Evolutionary conservation across 2,888 invertebrate species (phyloP).

Genomic region (Drosophila multiciliata): DNA sequence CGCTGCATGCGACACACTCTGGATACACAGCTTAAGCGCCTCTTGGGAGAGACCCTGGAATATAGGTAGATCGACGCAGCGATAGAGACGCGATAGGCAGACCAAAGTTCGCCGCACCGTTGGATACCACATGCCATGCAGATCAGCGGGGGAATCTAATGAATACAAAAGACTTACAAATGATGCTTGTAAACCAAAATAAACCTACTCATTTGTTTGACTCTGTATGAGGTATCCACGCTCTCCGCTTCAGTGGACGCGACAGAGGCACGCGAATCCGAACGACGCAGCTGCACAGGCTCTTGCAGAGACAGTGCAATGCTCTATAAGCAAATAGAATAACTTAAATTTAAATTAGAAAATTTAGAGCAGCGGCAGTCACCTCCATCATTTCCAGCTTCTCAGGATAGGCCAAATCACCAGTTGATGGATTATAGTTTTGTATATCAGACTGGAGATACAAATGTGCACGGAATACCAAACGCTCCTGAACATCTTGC

Average conservation of each 20-base stretch:
- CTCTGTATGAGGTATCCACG: slow-evolving; percentile 84
- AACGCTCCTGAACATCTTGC: slow-evolving; percentile 97
- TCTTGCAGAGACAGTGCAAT: slow-evolving; percentile 89
- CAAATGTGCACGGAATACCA: slow-evolving; percentile 97
- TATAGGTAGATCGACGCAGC: slow-evolving; percentile 97
- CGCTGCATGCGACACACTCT: slow-evolving; percentile 93
- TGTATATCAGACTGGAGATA: slow-evolving; percentile 97
- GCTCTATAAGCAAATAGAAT: slow-evolving; percentile 85
- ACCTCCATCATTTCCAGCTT: slow-evolving; percentile 99
- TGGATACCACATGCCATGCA: slow-evolving; percentile 99
- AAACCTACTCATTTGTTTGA: slow-evolving; percentile 81
- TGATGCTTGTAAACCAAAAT: slow-evolving; percentile 1
- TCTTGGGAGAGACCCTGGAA: slow-evolving; percentile 99
- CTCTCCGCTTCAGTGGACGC: slow-evolving; percentile 90
- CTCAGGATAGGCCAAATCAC: slow-evolving; percentile 99
- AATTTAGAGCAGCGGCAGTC: slow-evolving; percentile 1
- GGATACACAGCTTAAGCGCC: slow-evolving; percentile 95
- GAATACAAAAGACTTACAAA: background rate
- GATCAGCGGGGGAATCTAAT: slow-evolving; percentile 94
- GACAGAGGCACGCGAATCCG: slow-evolving; percentile 89
- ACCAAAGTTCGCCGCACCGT: slow-evolving; percentile 97
- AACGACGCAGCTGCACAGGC: slow-evolving; percentile 86
- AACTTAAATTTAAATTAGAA: background rate
- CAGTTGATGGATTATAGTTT: slow-evolving; percentile 94
- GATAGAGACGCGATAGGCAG: slow-evolving; percentile 93